Percentiles rank a stretch among this genome's conserved stretches.
These are phyloP conservation scores for Equus przewalskii DNA, from an alignment of 2,113 vertebrate genomes.

Conservation along the genomic window DNA sequence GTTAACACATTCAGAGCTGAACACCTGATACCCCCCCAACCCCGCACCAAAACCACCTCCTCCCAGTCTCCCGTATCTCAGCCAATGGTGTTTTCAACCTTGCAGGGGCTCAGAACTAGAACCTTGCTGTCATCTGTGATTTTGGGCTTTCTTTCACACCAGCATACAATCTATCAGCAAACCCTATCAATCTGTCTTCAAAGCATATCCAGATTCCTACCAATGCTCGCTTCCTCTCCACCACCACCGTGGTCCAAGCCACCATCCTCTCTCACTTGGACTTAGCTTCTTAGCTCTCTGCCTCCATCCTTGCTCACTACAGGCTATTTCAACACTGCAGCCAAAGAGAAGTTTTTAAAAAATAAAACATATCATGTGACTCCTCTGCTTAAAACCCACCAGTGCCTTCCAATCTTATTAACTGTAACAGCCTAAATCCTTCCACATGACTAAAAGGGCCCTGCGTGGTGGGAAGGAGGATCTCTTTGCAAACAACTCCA, in stretches of 20 bases:
- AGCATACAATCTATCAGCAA: not conserved
- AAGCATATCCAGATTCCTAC: not conserved
- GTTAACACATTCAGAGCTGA: not conserved
- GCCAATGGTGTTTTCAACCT: fast-evolving
- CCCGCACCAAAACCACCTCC: not conserved
- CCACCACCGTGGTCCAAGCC: too few relatives aligned
- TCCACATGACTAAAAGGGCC: too few relatives aligned
- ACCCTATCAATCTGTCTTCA: not conserved
- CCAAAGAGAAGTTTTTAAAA: not conserved
- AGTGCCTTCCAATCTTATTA: not conserved
- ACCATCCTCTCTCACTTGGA: not conserved
- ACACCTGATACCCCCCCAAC: not conserved
- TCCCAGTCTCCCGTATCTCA: not conserved
- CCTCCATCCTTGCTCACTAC: not conserved
- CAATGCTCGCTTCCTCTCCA: not conserved
- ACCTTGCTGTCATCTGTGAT: not conserved
- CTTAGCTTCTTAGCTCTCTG: not conserved
- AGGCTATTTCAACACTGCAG: not conserved
- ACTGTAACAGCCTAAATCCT: not conserved
- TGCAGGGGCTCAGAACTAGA: too few relatives aligned
- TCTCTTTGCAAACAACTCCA: fast-evolving
- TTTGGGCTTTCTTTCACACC: too few relatives aligned
- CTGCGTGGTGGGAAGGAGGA: fast-evolving
- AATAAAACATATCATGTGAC: not conserved
- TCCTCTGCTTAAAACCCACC: not conserved